These are phyloP conservation scores for Anguilla pacifica DNA, from an alignment of 2,797 vertebrate species.

Conservation along the genomic window DNA sequence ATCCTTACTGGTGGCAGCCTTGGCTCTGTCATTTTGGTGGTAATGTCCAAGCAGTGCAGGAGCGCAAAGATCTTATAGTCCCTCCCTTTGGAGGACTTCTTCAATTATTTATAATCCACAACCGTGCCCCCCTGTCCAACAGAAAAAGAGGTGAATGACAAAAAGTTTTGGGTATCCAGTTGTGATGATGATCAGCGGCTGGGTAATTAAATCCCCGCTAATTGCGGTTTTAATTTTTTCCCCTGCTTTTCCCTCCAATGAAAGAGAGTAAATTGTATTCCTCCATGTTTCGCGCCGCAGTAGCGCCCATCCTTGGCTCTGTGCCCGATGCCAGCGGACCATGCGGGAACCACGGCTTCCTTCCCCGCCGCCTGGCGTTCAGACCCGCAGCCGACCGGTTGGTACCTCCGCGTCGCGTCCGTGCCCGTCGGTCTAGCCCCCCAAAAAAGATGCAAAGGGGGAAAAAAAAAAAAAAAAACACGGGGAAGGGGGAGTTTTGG, in stretches of 20 bases:
- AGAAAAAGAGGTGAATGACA: slow-evolving; percentile 61
- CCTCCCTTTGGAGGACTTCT: slow-evolving; percentile 87
- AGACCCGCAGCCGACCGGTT: slow-evolving; percentile 61
- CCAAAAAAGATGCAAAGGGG: slow-evolving; percentile 41
- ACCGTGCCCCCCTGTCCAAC: slow-evolving; percentile 72
- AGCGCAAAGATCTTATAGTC: slow-evolving; percentile 80
- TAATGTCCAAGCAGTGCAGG: slow-evolving; percentile 72
- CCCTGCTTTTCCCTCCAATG: slow-evolving; percentile 59
- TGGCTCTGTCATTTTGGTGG: slow-evolving; percentile 71
- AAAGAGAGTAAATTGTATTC: slow-evolving; percentile 73
- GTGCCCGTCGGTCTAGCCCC: slow-evolving; percentile 67
- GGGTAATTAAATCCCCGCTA: slow-evolving; percentile 64
- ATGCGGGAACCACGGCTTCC: slow-evolving; percentile 76
- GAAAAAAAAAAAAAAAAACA: slow-evolving; percentile 62
- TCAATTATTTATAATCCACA: slow-evolving; percentile 87
- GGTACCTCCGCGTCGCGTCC: slow-evolving; percentile 68
- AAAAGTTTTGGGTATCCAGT: slow-evolving; percentile 60
- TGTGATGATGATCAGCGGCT: slow-evolving; percentile 57
- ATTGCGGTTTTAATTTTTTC: slow-evolving; percentile 71
- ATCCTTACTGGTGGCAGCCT: slow-evolving; percentile 64
- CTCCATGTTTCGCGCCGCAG: slow-evolving; percentile 75
- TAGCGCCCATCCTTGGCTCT: slow-evolving; percentile 84
- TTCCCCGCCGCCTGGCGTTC: slow-evolving; percentile 75
- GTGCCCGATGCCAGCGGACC: slow-evolving; percentile 86
- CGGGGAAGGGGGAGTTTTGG: slow-evolving; percentile 73